A percentile compares a stretch with the other conserved stretches of the same genome.
Evolutionary conservation across 2,888 invertebrate genomes (phyloP).

Genomic region (Muschampia plurimacula): DNA sequence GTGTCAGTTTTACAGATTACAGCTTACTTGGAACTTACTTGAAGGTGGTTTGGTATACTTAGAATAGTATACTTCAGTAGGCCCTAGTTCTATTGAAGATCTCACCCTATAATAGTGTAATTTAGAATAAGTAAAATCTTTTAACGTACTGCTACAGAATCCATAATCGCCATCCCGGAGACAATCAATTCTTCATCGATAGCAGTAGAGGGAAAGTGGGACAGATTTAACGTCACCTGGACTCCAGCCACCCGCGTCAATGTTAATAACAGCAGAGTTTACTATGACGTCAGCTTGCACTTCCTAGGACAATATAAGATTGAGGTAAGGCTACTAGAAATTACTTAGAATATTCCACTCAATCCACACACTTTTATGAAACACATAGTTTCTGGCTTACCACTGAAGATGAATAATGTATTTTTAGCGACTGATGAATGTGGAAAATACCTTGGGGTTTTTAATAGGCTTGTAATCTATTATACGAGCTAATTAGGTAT

Average conservation of each 20-base stretch:
- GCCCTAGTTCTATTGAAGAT: no score
- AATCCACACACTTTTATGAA: not conserved
- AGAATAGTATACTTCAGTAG: no score
- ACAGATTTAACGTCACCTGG: constrained; percentile 95
- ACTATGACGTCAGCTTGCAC: constrained; percentile 91
- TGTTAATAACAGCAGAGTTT: constrained; percentile 92
- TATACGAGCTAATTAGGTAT: no score
- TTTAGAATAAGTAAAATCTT: not conserved
- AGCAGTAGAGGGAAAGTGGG: constrained; percentile 90
- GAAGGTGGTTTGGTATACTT: no score
- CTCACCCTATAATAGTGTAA: no score
- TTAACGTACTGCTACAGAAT: constrained; percentile 56
- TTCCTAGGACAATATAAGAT: constrained; percentile 85
- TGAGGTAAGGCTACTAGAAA: constrained; percentile 69
- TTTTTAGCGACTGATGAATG: no score
- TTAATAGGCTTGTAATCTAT: no score
- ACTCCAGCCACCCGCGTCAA: constrained; percentile 90
- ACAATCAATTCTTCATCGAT: constrained; percentile 89
- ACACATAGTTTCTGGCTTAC: no score
- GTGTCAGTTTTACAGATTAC: no score
- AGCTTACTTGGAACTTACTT: no score
- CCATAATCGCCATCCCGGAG: constrained; percentile 90
- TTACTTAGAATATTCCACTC: not conserved
- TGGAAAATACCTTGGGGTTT: no score
- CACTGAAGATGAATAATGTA: no score